phyloP scores from a whole-genome alignment of 1,140 invertebrate genomes.

The Vanessa tameamea region DNA sequence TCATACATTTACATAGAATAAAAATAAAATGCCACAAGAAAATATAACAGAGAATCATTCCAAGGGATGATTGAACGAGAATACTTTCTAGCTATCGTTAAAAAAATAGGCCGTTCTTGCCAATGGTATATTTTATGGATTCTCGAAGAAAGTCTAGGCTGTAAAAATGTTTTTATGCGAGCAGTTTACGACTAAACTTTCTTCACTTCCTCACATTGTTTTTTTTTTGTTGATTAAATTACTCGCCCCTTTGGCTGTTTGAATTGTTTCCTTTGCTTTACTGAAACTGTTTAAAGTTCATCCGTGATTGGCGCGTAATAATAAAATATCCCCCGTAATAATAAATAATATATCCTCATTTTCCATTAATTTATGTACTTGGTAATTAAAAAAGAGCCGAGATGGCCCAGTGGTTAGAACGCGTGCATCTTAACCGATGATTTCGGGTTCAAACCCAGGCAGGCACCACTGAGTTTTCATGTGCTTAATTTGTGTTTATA shows the following conservation, averaged over 20 bases:
- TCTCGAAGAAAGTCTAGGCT: conserved; percentile 32
- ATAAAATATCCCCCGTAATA: no score
- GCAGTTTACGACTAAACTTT: conserved; percentile 31
- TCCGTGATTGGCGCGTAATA: no score
- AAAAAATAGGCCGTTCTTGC: conserved; percentile 7
- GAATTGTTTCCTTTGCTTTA: no score
- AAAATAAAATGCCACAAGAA: neutral
- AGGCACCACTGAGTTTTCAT: no score
- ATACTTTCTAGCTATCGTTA: conserved; percentile 4
- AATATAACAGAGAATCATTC: neutral
- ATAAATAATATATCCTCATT: no score
- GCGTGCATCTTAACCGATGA: no score
- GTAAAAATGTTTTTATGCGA: conserved; percentile 34
- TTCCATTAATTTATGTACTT: no score
- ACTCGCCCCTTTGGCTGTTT: neutral
- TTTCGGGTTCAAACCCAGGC: no score
- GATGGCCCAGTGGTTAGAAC: no score
- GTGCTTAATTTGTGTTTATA: no score
- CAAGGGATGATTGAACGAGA: conserved; percentile 1
- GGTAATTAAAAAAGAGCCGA: no score
- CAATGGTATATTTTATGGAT: conserved; percentile 34
- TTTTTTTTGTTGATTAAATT: conserved; percentile 28
- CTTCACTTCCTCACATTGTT: conserved; percentile 26
- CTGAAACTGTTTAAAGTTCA: no score
- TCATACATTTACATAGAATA: neutral